A percentile compares a stretch with the other conserved stretches of the same genome.
Evolutionary conservation across 1,140 invertebrate species (phyloP).

Genomic region (Penaeus indicus): DNA sequence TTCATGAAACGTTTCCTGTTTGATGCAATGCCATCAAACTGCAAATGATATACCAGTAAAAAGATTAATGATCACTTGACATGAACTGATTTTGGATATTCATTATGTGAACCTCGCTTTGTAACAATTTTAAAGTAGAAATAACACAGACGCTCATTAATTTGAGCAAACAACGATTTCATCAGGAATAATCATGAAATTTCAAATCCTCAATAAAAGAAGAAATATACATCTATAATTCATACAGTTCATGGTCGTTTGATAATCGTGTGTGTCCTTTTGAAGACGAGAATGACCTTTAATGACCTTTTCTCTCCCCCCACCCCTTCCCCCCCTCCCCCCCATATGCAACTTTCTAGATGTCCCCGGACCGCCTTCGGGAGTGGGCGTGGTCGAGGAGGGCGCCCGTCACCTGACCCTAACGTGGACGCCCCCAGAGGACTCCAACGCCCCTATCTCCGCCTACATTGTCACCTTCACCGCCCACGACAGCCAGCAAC

Average conservation of each 20-base stretch:
- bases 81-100: too few species aligned
- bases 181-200: too few species aligned
- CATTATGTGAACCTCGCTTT: too few species aligned
- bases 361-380: slow-evolving; percentile 69
- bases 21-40: too few species aligned
- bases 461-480: slow-evolving; percentile 69
- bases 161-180: too few species aligned
- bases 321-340: not conserved
- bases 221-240: too few species aligned
- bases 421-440: slow-evolving; percentile 70
- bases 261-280: not conserved
- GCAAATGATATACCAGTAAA: too few species aligned
- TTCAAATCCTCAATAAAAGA: too few species aligned
- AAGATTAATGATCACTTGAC: too few species aligned
- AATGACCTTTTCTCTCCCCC: not conserved
- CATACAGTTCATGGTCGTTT: not conserved
- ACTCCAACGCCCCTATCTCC: slow-evolving; percentile 71
- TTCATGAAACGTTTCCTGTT: too few species aligned
- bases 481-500: slow-evolving; percentile 66
- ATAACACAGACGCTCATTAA: too few species aligned
- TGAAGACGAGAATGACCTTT: not conserved
- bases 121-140: too few species aligned
- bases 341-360: slow-evolving; percentile 67
- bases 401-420: slow-evolving; percentile 69
- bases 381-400: slow-evolving; percentile 68